phyloP scores from a whole-genome alignment of 53 echinoderm and acorn worm genomes.

The Henricia sp. region DNA sequence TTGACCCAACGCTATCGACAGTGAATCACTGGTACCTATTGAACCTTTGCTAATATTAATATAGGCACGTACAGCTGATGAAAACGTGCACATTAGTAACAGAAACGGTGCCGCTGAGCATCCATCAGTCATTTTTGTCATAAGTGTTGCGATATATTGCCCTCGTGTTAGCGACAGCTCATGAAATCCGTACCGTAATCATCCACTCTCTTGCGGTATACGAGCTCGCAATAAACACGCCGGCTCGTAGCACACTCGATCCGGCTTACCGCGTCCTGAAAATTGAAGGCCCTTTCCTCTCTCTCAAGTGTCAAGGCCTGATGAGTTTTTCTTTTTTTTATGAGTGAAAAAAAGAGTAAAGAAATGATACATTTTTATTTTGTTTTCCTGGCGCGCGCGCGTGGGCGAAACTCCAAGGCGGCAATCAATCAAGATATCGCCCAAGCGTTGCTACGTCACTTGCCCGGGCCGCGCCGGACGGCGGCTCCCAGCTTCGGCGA shows the following conservation, averaged over 20 bases:
- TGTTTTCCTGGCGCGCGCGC: background rate
- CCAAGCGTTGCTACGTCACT: slow-evolving; percentile 3
- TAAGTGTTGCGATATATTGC: background rate
- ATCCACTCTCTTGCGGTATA: background rate
- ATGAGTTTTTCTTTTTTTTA: background rate
- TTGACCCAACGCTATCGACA: too few relatives aligned
- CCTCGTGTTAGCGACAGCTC: background rate
- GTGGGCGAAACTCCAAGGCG: background rate
- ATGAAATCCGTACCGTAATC: background rate
- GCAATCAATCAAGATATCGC: slow-evolving; percentile 15
- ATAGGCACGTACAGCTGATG: too few relatives aligned
- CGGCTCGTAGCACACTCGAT: background rate
- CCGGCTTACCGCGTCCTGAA: background rate
- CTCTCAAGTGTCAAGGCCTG: slow-evolving; percentile 35
- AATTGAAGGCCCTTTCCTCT: background rate
- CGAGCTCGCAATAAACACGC: background rate
- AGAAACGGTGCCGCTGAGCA: background rate
- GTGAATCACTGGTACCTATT: too few relatives aligned
- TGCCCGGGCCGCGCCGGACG: background rate
- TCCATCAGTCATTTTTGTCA: background rate
- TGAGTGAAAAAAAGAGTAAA: background rate
- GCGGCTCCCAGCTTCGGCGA: too few relatives aligned
- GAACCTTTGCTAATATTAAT: too few relatives aligned
- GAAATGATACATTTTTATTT: slow-evolving; percentile 24
- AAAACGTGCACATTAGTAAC: too few relatives aligned